A percentile compares a stretch with the other conserved stretches of the same genome.
Evolutionary conservation across 2,797 vertebrate species (phyloP).

Genomic region (Gymnopithys bicolor): DNA sequence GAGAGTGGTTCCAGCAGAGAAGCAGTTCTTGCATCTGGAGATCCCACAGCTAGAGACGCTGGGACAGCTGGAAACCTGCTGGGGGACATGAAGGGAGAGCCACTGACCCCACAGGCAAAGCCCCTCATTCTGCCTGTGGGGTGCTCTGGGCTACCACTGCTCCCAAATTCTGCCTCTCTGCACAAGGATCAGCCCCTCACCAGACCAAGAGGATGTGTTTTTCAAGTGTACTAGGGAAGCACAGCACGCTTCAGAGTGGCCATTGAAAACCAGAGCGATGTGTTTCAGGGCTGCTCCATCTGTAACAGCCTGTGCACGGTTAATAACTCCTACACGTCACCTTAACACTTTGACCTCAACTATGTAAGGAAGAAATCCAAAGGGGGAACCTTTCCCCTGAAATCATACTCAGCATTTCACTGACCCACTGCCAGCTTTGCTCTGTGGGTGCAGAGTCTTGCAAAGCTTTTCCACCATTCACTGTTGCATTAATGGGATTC

Average conservation of each 20-base stretch:
- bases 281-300: background rate
- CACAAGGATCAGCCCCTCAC: background rate
- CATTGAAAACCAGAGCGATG: fast-evolving
- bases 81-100: background rate
- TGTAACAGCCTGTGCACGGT: fast-evolving
- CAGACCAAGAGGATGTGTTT: fast-evolving
- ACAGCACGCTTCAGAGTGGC: background rate
- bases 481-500: background rate
- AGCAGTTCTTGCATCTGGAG: background rate
- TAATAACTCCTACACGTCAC: fast-evolving
- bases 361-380: background rate
- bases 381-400: background rate
- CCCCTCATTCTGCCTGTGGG: fast-evolving
- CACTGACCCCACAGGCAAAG: fast-evolving
- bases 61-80: background rate
- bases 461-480: background rate
- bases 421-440: background rate
- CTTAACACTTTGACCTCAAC: background rate
- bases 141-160: background rate
- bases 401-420: background rate
- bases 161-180: background rate
- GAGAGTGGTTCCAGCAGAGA: background rate
- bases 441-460: background rate
- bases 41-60: background rate
- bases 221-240: background rate